phyloP scores from a whole-genome alignment of 2,888 invertebrate genomes.

The Calliscelio sp. region DNA sequence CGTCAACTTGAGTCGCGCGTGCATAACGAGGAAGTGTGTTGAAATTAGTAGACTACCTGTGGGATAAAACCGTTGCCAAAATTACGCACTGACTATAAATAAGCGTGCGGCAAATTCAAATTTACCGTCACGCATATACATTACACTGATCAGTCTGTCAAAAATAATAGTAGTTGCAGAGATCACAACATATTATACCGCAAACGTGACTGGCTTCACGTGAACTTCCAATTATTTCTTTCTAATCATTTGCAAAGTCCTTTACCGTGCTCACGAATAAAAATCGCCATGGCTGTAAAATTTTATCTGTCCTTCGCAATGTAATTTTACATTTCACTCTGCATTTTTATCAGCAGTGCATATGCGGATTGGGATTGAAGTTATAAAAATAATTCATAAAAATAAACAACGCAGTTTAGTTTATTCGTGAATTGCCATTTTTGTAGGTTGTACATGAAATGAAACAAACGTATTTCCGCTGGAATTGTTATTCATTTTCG shows the following conservation, averaged over 20 bases:
- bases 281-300: conserved; percentile 21
- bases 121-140: conserved; percentile 51
- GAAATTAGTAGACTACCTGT: conserved; percentile 72
- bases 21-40: conserved; percentile 74
- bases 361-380: conserved; percentile 23
- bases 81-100: conserved; percentile 72
- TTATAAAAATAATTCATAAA: conserved; percentile 40
- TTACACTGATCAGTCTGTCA: conserved; percentile 22
- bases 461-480: conserved; percentile 1
- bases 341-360: conserved; percentile 18
- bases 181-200: no score
- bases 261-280: no score
- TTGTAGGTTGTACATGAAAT: not conserved
- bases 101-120: conserved; percentile 53
- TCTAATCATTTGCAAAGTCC: no score
- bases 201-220: no score
- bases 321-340: conserved; percentile 23
- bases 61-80: conserved; percentile 69
- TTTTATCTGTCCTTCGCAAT: not conserved
- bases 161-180: conserved; percentile 29
- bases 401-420: conserved; percentile 33
- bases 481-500: conserved; percentile 1
- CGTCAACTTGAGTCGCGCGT: conserved; percentile 77
- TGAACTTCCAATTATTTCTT: no score
- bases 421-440: conserved; percentile 3